Evolutionary conservation across 30 jellyfish, hydroid and myxozoan genomes (phyloP).

Genomic region (Chironex yamaguchii): DNA sequence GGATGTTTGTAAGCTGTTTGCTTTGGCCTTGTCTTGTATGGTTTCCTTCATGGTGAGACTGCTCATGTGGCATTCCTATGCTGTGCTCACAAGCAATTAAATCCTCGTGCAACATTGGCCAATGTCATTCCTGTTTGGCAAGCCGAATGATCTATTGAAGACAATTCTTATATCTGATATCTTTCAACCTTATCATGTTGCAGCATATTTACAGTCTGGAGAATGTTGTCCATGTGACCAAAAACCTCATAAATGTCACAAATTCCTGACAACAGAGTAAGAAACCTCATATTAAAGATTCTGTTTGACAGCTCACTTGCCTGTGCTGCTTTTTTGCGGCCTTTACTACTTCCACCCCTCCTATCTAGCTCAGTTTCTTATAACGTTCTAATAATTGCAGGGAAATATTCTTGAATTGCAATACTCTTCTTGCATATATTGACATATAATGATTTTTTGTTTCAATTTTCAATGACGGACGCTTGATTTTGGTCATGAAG

Average conservation of each 20-base stretch:
- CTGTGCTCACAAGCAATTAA: not conserved
- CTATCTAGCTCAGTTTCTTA: constrained; percentile 13
- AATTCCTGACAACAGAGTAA: not conserved
- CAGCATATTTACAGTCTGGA: constrained; percentile 25
- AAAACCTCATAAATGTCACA: constrained; percentile 38
- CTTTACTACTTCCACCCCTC: not conserved
- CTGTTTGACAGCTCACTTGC: constrained; percentile 22
- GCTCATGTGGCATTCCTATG: constrained; percentile 8
- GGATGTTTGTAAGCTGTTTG: not conserved
- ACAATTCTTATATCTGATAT: not conserved
- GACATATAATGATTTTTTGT: too few relatives aligned
- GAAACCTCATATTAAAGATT: not conserved
- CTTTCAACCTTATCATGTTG: not conserved
- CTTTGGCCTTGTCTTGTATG: not conserved
- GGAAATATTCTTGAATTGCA: constrained; percentile 4
- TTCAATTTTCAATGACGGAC: too few relatives aligned
- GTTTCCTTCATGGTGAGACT: not conserved
- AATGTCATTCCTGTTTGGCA: constrained; percentile 34
- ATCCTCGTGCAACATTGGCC: constrained; percentile 31
- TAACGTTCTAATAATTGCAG: constrained; percentile 6
- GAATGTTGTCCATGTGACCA: constrained; percentile 45
- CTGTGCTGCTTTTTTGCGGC: constrained; percentile 1
- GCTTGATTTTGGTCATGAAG: too few relatives aligned
- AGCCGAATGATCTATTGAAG: not conserved
- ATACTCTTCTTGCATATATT: not conserved